Conservation (phyloP, 2,113 vertebrate species). For the Craseonycteris thonglongyai region DNA sequence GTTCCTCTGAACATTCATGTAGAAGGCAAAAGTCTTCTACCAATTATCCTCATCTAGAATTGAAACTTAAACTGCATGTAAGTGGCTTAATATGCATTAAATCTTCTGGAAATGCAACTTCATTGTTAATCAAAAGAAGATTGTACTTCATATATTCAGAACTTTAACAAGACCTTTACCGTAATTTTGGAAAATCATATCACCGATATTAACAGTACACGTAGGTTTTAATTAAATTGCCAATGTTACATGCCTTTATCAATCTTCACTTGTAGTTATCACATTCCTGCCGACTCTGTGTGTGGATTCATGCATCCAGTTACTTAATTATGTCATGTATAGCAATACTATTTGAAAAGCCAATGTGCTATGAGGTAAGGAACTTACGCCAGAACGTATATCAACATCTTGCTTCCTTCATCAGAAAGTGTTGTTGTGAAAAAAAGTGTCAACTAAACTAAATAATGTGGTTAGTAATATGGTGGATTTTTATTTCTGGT, state of each 20-base stretch:
- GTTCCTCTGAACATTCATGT: neutral
- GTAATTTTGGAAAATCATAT: neutral
- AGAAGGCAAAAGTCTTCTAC: neutral
- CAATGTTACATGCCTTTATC: neutral
- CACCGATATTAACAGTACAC: neutral
- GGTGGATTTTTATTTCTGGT: neutral
- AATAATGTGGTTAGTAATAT: neutral
- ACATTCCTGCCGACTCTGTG: neutral
- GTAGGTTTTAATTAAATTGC: neutral
- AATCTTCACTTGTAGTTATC: neutral
- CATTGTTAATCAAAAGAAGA: neutral
- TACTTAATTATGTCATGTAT: neutral
- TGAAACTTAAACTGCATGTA: neutral
- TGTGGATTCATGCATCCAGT: neutral
- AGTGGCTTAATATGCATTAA: neutral
- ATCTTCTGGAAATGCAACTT: neutral
- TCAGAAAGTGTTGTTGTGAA: neutral
- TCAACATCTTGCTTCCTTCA: neutral
- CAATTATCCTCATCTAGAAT: neutral
- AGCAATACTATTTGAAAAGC: neutral
- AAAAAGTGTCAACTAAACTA: neutral
- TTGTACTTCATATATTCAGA: neutral
- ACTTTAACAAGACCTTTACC: neutral
- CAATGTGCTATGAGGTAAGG: neutral
- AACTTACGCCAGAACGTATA: neutral